phyloP scores from a whole-genome alignment of 1,140 invertebrate species.

The Cotesia typhae region DNA sequence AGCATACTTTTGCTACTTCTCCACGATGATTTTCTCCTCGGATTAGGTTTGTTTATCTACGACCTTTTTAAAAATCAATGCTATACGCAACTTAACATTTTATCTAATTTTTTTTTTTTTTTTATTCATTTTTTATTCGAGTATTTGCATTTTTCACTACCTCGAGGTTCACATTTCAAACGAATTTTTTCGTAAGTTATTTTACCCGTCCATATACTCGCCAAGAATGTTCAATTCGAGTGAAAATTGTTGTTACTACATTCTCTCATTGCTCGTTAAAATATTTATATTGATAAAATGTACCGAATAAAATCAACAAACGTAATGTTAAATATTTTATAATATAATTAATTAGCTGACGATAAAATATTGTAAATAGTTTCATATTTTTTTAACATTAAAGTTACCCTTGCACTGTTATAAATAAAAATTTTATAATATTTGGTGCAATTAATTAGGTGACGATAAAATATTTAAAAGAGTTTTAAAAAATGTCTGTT shows the following conservation, averaged over 20 bases:
- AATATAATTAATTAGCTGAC: too few species aligned
- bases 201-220: background rate
- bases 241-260: conserved; percentile 25
- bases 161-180: conserved; percentile 19
- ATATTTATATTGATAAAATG: conserved; percentile 13
- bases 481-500: background rate
- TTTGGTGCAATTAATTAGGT: too few species aligned
- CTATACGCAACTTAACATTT: conserved; percentile 7
- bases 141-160: background rate
- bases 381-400: too few species aligned
- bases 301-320: background rate
- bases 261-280: conserved; percentile 17
- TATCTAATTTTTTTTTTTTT: background rate
- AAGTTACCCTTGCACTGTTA: too few species aligned
- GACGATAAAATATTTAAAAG: background rate
- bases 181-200: conserved; percentile 12
- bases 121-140: background rate
- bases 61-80: background rate
- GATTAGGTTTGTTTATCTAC: conserved; percentile 34
- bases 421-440: too few species aligned
- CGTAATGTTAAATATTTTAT: too few species aligned
- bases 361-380: too few species aligned
- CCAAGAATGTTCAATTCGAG: background rate
- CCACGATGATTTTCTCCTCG: conserved; percentile 13
- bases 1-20: conserved; percentile 18